Base-by-base conservation (phyloP, 2,888 invertebrate genomes). In the Cataglyphis cursor region DNA sequence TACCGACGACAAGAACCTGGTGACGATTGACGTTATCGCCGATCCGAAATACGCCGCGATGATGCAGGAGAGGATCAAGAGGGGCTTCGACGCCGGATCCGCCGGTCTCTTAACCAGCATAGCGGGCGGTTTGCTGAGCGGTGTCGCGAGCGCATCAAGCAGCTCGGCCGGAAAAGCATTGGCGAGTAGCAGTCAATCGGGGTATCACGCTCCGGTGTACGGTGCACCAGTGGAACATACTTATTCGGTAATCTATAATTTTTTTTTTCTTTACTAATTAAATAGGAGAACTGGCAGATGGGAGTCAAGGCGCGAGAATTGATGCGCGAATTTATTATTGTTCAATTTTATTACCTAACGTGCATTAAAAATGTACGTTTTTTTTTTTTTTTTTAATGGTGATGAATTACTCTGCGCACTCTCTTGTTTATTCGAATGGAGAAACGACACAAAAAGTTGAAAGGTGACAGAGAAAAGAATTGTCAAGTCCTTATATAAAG, bases 81-180 rank as follows among this genome's bases (percentile, higher is more conserved):
- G 94, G 15, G 81, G 74, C 15, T 84, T 82, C 15, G 31, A 88
- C 0, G 61, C 59, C 1, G 91, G 90, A 62, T 92, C 92, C 0
- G 90, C 89, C 1, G 89, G 92, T 15, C 91, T 95, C 73, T 85
- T 94, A 6, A 89, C 93, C 3, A 93, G 93, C n/a, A 92, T 95
- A 51, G 94, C 94, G 0, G 92, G 93, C 28, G 93, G 93, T 78
- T 86, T 94, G 51, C 86, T 95, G 38, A 90, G 92, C 4, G 93
- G 94, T n/a, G 88, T 94, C 3, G 92, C 92, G 24, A 92, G 93
- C 10, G 91, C 94, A 8, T 93, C 94, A 15, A 88, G 93, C 24
- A 88, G 92, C 18, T 80, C 78, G 24, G 91, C 92, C 0, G 92
- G 93, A 12, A 91, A 91, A 57, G 91, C 93, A 6, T 80, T 78